Evolutionary conservation across 2,888 invertebrate species (phyloP), one percentile per base, ranked within the genome.

Genomic region (Linnaemya tessellans): DNA sequence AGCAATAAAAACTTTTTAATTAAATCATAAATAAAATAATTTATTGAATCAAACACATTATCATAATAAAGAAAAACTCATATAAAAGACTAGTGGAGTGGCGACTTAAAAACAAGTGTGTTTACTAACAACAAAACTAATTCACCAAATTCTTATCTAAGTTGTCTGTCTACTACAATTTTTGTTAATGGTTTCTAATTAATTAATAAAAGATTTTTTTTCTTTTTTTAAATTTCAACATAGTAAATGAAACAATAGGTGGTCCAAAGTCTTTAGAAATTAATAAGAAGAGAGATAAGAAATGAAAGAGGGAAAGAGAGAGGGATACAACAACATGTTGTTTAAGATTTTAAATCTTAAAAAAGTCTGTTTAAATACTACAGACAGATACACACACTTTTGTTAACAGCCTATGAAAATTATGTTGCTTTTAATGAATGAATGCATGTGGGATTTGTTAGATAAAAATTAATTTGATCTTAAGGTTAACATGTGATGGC

Each of bases 21-120:
- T 58, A 71, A 77, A 77, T 51, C 77, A 67, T 67, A 71, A 65
- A 38, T 73, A 49, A 77, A 49, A 64, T 70, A 54, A 64, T 79
- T 74, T 46, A 68, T 68, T 64, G 65, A 46, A 49, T 35, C 41
- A 41, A 18, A 22, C n/a, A 20, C 25, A 70, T 62, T 58, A 83
- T 49, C 71, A 18, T 60, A 46, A 70, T 58, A 18, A 46, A 38
- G n/a, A n/a, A n/a, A n/a, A 68, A 68, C 79, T 43, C 83, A 68
- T 64, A 38, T 64, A 38, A 58, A 49, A 74, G 74, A 5, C 58
- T 68, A n/a, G 62, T 58, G 68, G 38, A 70, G 20, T 64, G 11
- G 7, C 18, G 4, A 25, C 51, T 43, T 25, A 67, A 60, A 38
- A 11, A 58, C 65, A 73, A 65, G 49, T 73, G 56, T 41, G 58